Evolutionary conservation across 2,113 vertebrate species (phyloP).

Genomic region (Microcebus lehilahytsara): DNA sequence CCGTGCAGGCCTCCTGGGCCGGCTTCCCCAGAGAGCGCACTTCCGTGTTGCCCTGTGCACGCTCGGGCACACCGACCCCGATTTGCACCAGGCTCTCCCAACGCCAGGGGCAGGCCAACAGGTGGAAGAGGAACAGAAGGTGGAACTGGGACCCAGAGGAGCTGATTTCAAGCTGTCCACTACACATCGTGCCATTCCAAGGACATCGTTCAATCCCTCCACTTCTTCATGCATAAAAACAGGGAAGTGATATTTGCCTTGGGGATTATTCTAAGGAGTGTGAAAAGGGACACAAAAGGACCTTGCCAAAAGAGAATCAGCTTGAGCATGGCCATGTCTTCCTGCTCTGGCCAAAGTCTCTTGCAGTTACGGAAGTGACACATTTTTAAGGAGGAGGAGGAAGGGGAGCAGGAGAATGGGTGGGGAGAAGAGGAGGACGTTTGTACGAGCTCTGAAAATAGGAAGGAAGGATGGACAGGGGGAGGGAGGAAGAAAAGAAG

Average conservation of each 20-base stretch:
- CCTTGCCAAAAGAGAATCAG: not conserved
- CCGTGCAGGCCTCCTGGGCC: not conserved
- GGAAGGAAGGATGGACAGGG: not conserved
- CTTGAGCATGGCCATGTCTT: rapidly evolving
- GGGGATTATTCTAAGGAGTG: not conserved
- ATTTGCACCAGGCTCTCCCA: not conserved
- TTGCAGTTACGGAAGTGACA: not conserved
- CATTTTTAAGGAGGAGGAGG: not conserved
- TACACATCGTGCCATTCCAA: too few relatives aligned
- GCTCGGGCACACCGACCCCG: not conserved
- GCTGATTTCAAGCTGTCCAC: not conserved
- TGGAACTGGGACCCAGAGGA: not conserved
- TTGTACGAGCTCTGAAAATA: not conserved
- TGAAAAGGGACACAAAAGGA: not conserved
- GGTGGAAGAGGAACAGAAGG: not conserved
- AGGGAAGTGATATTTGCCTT: not conserved
- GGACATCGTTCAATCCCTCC: not conserved
- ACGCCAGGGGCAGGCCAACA: not conserved
- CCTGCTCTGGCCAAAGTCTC: not conserved
- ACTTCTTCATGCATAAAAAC: not conserved
- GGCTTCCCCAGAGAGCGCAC: rapidly evolving
- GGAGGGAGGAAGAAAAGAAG: not conserved
- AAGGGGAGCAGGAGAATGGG: not conserved
- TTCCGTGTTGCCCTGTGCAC: not conserved
- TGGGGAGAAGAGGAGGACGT: not conserved